phyloP scores from a whole-genome alignment of 2,113 vertebrate species.

The Platysternon megacephalum region DNA sequence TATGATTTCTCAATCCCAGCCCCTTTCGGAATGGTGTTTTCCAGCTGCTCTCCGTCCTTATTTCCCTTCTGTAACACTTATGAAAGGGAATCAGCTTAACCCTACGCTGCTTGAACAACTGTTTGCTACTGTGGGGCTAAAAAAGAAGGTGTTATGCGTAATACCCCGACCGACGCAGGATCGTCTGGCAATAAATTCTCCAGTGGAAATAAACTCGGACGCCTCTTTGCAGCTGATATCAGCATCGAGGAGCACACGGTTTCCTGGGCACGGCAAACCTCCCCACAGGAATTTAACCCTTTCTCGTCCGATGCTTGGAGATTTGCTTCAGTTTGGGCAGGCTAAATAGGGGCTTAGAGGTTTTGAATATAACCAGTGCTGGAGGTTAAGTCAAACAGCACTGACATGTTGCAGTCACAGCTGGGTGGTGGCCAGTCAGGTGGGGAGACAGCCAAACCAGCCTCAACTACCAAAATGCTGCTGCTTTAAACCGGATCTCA shows the following conservation, averaged over 20 bases:
- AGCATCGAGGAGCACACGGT: background rate
- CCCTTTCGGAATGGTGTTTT: background rate
- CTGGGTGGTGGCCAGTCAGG: background rate
- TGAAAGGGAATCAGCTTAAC: background rate
- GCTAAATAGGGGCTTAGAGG: fast-evolving
- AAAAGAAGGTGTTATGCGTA: background rate
- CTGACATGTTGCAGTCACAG: fast-evolving
- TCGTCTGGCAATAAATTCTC: background rate
- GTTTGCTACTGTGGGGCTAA: background rate
- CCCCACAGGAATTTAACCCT: constrained; percentile 43
- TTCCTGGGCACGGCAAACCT: constrained; percentile 13
- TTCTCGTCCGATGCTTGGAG: fast-evolving
- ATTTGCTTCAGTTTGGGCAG: fast-evolving
- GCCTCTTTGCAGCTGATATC: constrained; percentile 1
- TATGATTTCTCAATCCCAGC: background rate
- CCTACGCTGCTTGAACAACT: background rate
- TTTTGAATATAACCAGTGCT: fast-evolving
- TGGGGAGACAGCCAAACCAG: fast-evolving
- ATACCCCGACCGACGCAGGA: fast-evolving
- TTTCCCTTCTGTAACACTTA: fast-evolving
- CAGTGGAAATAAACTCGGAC: constrained; percentile 44
- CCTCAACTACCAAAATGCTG: background rate
- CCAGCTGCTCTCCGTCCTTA: fast-evolving
- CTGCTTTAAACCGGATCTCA: constrained; percentile 62
- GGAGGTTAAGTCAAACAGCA: background rate